Evolutionary conservation across 2,797 vertebrate species (phyloP), one percentile per base, ranked within the genome.

Genomic region (Pantherophis alleghaniensis): DNA sequence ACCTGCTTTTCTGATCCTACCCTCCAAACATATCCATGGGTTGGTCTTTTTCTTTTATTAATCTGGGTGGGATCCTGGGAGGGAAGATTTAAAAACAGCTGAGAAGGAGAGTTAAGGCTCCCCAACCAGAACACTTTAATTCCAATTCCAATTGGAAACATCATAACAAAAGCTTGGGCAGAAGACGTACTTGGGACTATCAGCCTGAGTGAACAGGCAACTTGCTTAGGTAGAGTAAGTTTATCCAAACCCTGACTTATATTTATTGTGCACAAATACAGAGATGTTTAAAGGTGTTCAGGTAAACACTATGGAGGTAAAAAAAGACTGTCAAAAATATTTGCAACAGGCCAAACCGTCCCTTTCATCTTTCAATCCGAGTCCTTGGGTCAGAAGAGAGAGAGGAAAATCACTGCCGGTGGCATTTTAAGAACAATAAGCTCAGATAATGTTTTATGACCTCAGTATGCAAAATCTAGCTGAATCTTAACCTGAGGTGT

Each of bases 381-480:
- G 2, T 90, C 0, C 9, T 66, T 88, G 42, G 37, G 42, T 10
- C 12, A 89, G 74, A 63, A 53, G 37, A 32, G 87, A 90, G n/a
- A 91, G n/a, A 16, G 3, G 3, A 28, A 94, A 92, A 60, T 86
- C 86, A 20, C 37, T 89, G 24, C 89, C 59, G 63, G 57, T 24
- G 87, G 69, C 87, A 1, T 1, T 88, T 56, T 91, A 95, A 91
- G 61, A 92, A 63, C n/a, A 90, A 47, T 2, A 53, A 92, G 59
- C 87, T 86, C 94, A 92, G 94, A 94, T 90, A 53, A 92, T 89
- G 24, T 94, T 95, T 96, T 94, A 94, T 1, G 0, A 94, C 95
- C 37, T 6, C 92, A 26, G 32, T 94, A 96, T 95, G 94, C 2
- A 18, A 92, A 94, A 93, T 5, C 3, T 86, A 26, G 28, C 60